Conservation (phyloP, 23 tunicate genomes). For the Oikopleura dioica region DNA sequence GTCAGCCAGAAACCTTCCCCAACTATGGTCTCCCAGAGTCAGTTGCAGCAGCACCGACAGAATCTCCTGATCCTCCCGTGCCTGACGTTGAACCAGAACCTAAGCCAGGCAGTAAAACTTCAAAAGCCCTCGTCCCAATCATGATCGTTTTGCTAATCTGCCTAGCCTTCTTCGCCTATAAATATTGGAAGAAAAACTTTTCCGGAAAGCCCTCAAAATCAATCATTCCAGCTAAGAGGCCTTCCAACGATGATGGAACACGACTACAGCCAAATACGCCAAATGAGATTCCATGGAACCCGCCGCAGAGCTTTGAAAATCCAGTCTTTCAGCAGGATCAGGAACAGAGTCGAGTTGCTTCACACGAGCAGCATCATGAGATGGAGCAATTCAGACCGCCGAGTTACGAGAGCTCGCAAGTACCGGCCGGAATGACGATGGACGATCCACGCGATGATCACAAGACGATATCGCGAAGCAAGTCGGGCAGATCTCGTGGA, state of each 20-base stretch:
- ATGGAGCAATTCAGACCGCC: too few species aligned
- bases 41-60: neutral
- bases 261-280: neutral
- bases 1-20: neutral
- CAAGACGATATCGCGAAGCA: neutral
- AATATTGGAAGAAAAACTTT: neutral
- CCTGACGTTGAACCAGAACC: neutral
- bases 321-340: conserved; percentile 1
- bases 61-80: neutral
- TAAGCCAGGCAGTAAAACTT: neutral
- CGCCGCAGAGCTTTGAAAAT: neutral
- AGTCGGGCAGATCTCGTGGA: neutral
- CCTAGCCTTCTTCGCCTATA: neutral
- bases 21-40: neutral
- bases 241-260: neutral
- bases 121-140: neutral
- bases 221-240: neutral
- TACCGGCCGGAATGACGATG: conserved; percentile 10
- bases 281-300: neutral
- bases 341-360: neutral
- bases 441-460: conserved; percentile 1
- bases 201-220: neutral
- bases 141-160: neutral
- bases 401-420: too few species aligned
- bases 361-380: neutral